Evolutionary conservation across 2,797 vertebrate genomes (phyloP), one percentile per base, ranked within the genome.

Genomic region (Pelobates cultripes): DNA sequence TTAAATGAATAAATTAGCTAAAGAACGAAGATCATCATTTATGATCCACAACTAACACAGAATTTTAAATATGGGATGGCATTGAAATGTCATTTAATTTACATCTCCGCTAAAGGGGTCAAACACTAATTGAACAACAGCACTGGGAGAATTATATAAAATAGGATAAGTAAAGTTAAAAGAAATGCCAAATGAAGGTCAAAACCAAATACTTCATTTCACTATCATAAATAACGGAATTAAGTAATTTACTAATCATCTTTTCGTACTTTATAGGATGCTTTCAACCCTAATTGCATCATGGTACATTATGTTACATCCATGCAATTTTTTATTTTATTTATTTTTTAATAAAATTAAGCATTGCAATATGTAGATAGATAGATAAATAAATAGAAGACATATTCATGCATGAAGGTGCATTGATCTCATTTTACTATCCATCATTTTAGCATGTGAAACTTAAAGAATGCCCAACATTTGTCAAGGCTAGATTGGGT

Each of bases 1-100:
- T 99, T 99, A 99, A 98, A 98, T 99, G 98, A 99, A 99, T 99
- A 99, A 99, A 99, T 99, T 99, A 99, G 97, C 96, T 96, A 95
- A 96, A 96, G 97, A 98, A 98, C 95, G 97, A 98, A 99, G 97
- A 99, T 98, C 96, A 99, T 97, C 97, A 97, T 98, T 99, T 99
- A 96, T 97, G 97, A 99, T 98, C 97, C 97, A 97, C 97, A 99
- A 98, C 96, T 97, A 98, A 99, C 97, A 95, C 96, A 97, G 96
- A 96, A 97, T 97, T 99, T 99, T 99, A 99, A 99, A 99, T 97
- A 97, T 94, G 96, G 97, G 95, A 96, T 96, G 96, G 97, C 97
- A 97, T 93, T 93, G 96, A 99, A 99, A 99, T 99, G 97, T 97
- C 98, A 99, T 97, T 99, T 99, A 98, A 99, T 99, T 99, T 98